phyloP scores from a whole-genome alignment of 1,140 invertebrate genomes.

The Maniola jurtina region DNA sequence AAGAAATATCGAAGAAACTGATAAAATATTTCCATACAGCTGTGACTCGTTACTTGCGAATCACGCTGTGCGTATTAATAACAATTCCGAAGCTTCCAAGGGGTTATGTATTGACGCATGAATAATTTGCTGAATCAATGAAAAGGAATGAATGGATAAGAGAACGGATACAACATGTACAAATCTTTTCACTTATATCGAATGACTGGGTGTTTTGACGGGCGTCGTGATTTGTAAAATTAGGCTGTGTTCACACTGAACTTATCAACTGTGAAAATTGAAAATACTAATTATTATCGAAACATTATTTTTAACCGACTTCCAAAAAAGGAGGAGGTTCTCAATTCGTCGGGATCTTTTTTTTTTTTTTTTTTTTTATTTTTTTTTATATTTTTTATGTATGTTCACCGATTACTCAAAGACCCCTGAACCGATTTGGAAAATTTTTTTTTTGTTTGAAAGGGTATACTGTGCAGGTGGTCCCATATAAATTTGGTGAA shows the following conservation, averaged over 20 bases:
- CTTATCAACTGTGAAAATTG: too few relatives aligned
- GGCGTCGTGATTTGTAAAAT: constrained; percentile 37
- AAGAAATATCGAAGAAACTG: background rate
- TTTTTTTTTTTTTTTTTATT: too few relatives aligned
- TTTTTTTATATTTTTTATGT: too few relatives aligned
- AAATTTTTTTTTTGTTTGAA: too few relatives aligned
- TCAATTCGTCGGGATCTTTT: too few relatives aligned
- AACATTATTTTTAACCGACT: too few relatives aligned
- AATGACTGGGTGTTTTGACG: constrained; percentile 27
- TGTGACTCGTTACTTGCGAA: background rate
- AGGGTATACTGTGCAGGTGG: too few relatives aligned
- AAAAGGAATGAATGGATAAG: constrained; percentile 26
- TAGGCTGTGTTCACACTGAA: background rate
- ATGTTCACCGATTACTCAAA: too few relatives aligned
- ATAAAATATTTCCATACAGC: background rate
- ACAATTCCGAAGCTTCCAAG: constrained; percentile 2
- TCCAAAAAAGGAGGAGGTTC: too few relatives aligned
- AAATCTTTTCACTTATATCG: constrained; percentile 31
- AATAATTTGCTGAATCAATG: constrained; percentile 21
- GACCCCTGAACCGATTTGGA: too few relatives aligned
- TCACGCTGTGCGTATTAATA: constrained; percentile 9
- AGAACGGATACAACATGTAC: constrained; percentile 15
- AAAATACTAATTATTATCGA: too few relatives aligned
- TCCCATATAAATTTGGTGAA: too few relatives aligned
- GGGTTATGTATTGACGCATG: constrained; percentile 12